Conservation (phyloP, 2,888 invertebrate species). For the Poecilus cupreus region DNA sequence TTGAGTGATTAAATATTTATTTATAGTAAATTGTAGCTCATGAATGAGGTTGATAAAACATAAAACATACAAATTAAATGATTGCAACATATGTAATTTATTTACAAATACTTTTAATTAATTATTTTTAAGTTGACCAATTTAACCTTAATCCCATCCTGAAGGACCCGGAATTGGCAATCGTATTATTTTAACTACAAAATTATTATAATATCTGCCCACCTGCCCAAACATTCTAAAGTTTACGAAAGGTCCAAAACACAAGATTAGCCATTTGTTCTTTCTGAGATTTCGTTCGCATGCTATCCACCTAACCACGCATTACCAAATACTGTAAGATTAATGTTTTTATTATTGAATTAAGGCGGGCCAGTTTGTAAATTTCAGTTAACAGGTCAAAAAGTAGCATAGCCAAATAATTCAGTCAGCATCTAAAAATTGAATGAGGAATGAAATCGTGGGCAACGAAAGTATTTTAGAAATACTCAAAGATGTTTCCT, state of each 20-base stretch:
- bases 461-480: too few species aligned
- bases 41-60: too few species aligned
- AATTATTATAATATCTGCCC: background rate
- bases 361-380: background rate
- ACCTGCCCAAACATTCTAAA: background rate
- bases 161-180: background rate
- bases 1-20: too few species aligned
- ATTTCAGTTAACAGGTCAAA: background rate
- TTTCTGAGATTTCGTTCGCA: too few species aligned
- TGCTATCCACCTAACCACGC: background rate
- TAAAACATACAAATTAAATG: too few species aligned
- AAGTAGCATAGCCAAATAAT: background rate
- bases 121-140: too few species aligned
- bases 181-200: background rate
- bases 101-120: too few species aligned
- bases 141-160: too few species aligned
- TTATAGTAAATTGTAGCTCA: too few species aligned
- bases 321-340: slow-evolving; percentile 10
- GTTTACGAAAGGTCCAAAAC: background rate
- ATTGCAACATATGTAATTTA: too few species aligned
- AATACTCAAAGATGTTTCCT: too few species aligned
- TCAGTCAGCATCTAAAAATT: background rate
- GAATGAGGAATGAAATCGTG: too few species aligned
- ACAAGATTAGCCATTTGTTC: background rate
- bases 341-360: background rate